Evolutionary conservation across 2,113 vertebrate genomes (phyloP).

Genomic region (Blennius ocellaris): DNA sequence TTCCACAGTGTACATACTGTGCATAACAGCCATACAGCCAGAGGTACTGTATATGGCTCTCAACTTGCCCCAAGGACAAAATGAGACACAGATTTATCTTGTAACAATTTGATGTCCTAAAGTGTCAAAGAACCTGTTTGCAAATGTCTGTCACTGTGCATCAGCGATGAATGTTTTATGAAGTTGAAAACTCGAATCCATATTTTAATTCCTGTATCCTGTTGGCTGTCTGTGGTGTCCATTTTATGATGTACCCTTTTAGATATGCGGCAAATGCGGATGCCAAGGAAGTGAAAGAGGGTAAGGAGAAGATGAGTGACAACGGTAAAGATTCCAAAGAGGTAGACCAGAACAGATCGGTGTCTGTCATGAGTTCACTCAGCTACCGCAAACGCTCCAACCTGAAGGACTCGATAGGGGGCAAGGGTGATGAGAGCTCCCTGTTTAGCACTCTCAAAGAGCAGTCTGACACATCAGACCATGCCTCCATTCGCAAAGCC

Average conservation of each 20-base stretch:
- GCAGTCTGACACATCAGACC: constrained; percentile 85
- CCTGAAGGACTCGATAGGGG: constrained; percentile 94
- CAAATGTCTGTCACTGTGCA: constrained; percentile 12
- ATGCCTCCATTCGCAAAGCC: constrained; percentile 82
- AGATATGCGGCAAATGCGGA: constrained; percentile 82
- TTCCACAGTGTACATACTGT: constrained; percentile 55
- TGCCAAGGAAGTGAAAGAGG: constrained; percentile 77
- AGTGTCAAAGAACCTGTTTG: constrained; percentile 1
- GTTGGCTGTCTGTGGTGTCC: constrained; percentile 36
- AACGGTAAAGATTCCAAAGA: constrained; percentile 77
- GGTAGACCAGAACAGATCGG: constrained; percentile 85
- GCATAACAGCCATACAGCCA: constrained; percentile 48
- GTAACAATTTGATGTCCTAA: background rate
- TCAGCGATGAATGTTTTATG: constrained; percentile 2
- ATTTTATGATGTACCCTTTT: constrained; percentile 39
- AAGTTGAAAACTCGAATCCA: background rate
- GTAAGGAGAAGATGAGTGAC: constrained; percentile 77
- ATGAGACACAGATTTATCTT: constrained; percentile 47
- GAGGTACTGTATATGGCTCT: constrained; percentile 35
- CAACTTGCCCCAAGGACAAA: constrained; percentile 60
- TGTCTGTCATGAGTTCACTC: constrained; percentile 92
- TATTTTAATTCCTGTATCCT: constrained; percentile 19
- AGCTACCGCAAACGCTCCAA: constrained; percentile 94
- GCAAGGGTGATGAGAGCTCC: constrained; percentile 88
- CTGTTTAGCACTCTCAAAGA: constrained; percentile 91